These are phyloP conservation scores for Mycalesis mineus DNA, from an alignment of 2,888 invertebrate species.

Conservation along the genomic window DNA sequence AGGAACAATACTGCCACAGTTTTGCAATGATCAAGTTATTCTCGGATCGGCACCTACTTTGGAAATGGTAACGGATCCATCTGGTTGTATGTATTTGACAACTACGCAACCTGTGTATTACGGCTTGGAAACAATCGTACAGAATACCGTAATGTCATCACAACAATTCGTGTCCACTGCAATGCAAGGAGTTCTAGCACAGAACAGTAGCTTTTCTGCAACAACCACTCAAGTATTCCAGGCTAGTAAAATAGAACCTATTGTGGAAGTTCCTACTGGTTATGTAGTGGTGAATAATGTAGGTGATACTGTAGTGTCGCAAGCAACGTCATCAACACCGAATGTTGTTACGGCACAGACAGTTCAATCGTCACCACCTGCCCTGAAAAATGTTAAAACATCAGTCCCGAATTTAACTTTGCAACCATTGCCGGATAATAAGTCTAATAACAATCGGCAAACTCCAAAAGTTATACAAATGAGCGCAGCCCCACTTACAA, in stretches of 20 bases:
- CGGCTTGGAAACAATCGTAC: conserved; percentile 90
- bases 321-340: conserved; percentile 55
- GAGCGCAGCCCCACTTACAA: conserved; percentile 50
- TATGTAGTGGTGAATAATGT: conserved; percentile 84
- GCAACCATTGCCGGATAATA: conserved; percentile 70
- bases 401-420: conserved; percentile 67
- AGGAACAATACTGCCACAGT: conserved; percentile 74
- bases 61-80: conserved; percentile 81
- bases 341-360: conserved; percentile 67
- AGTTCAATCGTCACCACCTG: conserved; percentile 61
- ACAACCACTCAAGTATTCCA: conserved; percentile 91
- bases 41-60: conserved; percentile 80
- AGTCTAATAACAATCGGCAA: conserved; percentile 55
- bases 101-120: conserved; percentile 88
- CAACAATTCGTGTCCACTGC: conserved; percentile 90
- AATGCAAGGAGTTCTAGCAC: conserved; percentile 87
- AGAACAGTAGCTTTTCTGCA: conserved; percentile 89
- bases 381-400: conserved; percentile 63
- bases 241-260: conserved; percentile 90
- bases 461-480: conserved; percentile 71
- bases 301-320: conserved; percentile 65
- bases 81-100: conserved; percentile 78
- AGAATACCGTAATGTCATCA: conserved; percentile 93
- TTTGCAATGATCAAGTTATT: conserved; percentile 80
- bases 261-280: conserved; percentile 85